Evolutionary conservation across 2,888 invertebrate genomes (phyloP).

Genomic region (Cephus spinipes): DNA sequence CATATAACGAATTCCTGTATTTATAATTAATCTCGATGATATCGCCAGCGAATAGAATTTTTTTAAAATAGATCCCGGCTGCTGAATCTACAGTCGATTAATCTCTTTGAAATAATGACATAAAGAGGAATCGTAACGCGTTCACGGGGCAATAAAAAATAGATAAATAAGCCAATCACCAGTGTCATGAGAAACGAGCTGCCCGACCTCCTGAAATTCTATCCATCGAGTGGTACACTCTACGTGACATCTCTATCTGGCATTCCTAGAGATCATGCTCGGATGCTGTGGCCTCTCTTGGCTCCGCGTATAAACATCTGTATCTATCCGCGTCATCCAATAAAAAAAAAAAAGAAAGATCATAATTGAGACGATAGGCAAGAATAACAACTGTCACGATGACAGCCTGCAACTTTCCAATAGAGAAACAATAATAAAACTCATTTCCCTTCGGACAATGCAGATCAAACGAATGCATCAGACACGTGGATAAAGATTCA

Average conservation of each 20-base stretch:
- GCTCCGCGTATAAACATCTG: neutral
- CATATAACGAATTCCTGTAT: neutral
- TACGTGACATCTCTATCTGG: conserved; percentile 21
- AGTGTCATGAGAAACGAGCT: conserved; percentile 16
- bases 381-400: neutral
- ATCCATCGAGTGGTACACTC: conserved; percentile 2
- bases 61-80: neutral
- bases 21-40: neutral
- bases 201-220: conserved; percentile 17
- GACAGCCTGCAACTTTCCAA: neutral
- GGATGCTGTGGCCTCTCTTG: neutral
- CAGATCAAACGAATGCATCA: neutral
- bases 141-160: conserved; percentile 18
- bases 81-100: neutral
- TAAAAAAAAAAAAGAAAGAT: neutral
- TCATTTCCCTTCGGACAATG: neutral
- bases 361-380: neutral
- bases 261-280: neutral
- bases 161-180: conserved; percentile 23
- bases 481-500: neutral
- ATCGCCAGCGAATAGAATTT: neutral
- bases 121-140: conserved; percentile 4
- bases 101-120: neutral
- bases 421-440: too few species aligned
- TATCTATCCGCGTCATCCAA: conserved; percentile 4